Conservation (phyloP, 2,797 vertebrate species). For the Podarcis lilfordi region DNA sequence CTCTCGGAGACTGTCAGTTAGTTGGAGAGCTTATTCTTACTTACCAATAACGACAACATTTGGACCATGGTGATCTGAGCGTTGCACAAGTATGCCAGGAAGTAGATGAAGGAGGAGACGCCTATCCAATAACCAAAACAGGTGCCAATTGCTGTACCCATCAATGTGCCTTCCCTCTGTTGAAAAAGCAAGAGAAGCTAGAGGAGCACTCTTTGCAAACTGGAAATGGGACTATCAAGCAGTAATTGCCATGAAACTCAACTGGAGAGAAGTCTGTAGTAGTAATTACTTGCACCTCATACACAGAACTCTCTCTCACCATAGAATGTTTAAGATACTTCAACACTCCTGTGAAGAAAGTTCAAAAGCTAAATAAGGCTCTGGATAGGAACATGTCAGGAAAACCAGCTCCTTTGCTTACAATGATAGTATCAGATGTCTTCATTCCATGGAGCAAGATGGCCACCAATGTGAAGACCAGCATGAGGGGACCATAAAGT, state of each 20-base stretch:
- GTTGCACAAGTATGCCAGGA: slow-evolving; percentile 94
- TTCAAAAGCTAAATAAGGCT: neutral
- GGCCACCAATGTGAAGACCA: slow-evolving; percentile 96
- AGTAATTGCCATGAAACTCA: neutral
- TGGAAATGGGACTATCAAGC: neutral
- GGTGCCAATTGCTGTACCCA: slow-evolving; percentile 98
- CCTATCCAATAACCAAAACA: slow-evolving; percentile 99
- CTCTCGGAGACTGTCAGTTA: too few relatives aligned
- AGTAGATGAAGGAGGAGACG: slow-evolving; percentile 94
- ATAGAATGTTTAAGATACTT: neutral
- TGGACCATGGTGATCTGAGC: slow-evolving; percentile 98
- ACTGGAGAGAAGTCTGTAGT: neutral
- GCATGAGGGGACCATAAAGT: slow-evolving; percentile 96
- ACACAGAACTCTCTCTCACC: slow-evolving; percentile 10
- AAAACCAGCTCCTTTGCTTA: slow-evolving; percentile 68
- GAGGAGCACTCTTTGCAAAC: neutral
- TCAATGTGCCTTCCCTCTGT: slow-evolving; percentile 95
- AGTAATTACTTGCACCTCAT: slow-evolving; percentile 13
- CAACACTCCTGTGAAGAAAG: neutral
- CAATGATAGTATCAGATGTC: slow-evolving; percentile 95
- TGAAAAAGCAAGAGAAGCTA: slow-evolving; percentile 29
- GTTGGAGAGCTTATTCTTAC: slow-evolving; percentile 61
- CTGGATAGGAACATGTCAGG: neutral
- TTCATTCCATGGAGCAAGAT: slow-evolving; percentile 98
- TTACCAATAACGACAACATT: slow-evolving; percentile 92